Evolutionary conservation across 2,797 vertebrate genomes (phyloP).

Genomic region (Pelochelys cantorii): DNA sequence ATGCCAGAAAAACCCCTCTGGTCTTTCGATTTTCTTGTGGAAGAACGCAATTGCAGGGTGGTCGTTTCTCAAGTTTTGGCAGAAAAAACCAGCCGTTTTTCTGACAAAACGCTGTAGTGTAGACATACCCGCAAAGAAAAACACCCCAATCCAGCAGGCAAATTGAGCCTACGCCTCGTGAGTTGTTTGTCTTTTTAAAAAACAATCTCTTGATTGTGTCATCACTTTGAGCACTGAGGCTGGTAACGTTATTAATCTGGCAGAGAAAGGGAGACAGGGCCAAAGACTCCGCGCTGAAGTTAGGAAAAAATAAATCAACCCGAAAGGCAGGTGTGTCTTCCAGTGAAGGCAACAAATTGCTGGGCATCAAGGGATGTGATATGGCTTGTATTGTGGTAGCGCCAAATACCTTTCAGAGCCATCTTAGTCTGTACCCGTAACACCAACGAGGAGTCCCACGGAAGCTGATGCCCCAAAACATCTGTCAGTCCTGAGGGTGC

Average conservation of each 20-base stretch:
- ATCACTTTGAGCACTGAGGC: neutral
- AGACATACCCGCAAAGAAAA: too few relatives aligned
- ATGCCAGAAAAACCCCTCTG: too few relatives aligned
- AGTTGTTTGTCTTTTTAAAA: neutral
- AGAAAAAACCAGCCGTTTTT: too few relatives aligned
- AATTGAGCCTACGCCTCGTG: neutral
- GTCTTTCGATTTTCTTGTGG: too few relatives aligned
- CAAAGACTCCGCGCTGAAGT: neutral
- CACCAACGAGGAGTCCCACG: too few relatives aligned
- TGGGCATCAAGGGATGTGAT: neutral
- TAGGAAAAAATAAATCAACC: neutral
- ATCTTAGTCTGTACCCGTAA: too few relatives aligned
- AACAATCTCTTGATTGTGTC: neutral
- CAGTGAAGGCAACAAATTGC: neutral
- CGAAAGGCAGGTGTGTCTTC: neutral
- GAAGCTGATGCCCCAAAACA: too few relatives aligned
- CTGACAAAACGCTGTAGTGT: too few relatives aligned
- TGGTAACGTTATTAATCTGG: neutral
- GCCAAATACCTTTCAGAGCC: neutral
- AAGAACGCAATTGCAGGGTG: too few relatives aligned
- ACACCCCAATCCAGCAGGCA: too few relatives aligned
- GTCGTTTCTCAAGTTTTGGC: too few relatives aligned
- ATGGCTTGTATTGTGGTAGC: neutral
- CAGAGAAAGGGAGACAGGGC: neutral
- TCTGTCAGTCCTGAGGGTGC: too few relatives aligned